Conservation (phyloP, 1,140 invertebrate species). For the Scaptomyza graminum region DNA sequence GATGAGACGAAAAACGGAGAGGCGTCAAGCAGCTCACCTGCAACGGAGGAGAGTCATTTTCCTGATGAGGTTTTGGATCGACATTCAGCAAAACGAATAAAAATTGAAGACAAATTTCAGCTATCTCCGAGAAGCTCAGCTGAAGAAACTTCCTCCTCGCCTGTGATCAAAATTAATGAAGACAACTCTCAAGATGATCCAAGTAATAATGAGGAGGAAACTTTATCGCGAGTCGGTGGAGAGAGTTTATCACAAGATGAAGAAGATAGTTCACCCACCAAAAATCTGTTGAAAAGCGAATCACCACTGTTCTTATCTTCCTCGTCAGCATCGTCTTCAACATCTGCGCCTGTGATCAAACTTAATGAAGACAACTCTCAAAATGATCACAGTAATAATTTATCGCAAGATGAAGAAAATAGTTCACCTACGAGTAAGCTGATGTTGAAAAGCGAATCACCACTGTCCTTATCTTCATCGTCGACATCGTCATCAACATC, state of each 20-base stretch:
- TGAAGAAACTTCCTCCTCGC: slow-evolving; percentile 5
- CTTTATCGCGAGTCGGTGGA: neutral
- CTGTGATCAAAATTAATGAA: slow-evolving; percentile 9
- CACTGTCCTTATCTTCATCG: neutral
- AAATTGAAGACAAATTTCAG: slow-evolving; percentile 2
- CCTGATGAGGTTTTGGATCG: slow-evolving; percentile 3
- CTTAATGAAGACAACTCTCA: neutral
- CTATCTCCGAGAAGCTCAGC: neutral
- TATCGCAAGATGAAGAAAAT: slow-evolving; percentile 24
- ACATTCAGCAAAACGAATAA: neutral
- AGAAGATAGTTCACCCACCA: neutral
- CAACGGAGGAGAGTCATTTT: neutral
- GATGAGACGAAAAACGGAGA: slow-evolving; percentile 3
- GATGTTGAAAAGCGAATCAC: neutral
- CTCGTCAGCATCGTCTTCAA: neutral
- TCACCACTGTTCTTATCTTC: neutral
- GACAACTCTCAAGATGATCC: neutral
- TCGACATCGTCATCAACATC: neutral
- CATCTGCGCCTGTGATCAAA: slow-evolving; percentile 14
- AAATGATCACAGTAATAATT: neutral
- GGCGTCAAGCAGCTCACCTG: neutral
- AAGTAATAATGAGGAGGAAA: slow-evolving; percentile 1
- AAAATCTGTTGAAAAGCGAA: neutral
- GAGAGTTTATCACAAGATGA: slow-evolving; percentile 17
- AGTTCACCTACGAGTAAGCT: no score